Evolutionary conservation across 2,113 vertebrate genomes (phyloP), one percentile per base, ranked within the genome.

Genomic region (Ictalurus furcatus): DNA sequence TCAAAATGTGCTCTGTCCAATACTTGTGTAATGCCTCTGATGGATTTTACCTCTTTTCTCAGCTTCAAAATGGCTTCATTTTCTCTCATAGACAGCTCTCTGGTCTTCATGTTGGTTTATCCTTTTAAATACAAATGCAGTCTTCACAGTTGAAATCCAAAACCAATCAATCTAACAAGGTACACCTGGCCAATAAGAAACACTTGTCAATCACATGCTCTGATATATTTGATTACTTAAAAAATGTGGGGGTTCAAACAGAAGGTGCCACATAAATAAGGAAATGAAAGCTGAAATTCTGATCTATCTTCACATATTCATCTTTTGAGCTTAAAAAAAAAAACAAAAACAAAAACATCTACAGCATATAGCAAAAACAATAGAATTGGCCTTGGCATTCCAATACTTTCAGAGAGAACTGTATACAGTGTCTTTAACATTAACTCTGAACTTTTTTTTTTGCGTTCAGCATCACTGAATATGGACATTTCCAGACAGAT

Each of bases 401-500:
- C 74, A 28, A 28, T 28, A 78, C 12, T 52, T 78, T 78, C 2
- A 6, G 74, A 78, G 11, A 4, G 16, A 28, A 21, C 48, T 17
- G 6, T n/a, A 7, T 19, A 30, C 7, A 4, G n/a, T 34, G n/a
- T 58, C 79, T 56, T 59, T 82, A 6, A 23, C 56, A 34, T 61
- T 34, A 37, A 12, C n/a, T 13, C n/a, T 37, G 30, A 79, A 16
- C 44, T 7, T 48, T 48, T 48, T 48, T 90, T 87, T 89, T 90
- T 54, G 37, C 7, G 6, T 44, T 34, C 63, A 58, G 30, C 63
- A 48, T 56, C 82, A 83, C 78, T 54, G 88, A 88, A 44, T 78
- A 92, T 74, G 80, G 58, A 84, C 80, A 85, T 90, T 93, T 92
- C 76, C 69, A 91, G 85, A 89, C 93, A 95, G 94, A 93, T 93